Percentiles rank a stretch among this genome's conserved stretches.
Conservation (phyloP, 2,113 vertebrate genomes). For the Chamaea fasciata region DNA sequence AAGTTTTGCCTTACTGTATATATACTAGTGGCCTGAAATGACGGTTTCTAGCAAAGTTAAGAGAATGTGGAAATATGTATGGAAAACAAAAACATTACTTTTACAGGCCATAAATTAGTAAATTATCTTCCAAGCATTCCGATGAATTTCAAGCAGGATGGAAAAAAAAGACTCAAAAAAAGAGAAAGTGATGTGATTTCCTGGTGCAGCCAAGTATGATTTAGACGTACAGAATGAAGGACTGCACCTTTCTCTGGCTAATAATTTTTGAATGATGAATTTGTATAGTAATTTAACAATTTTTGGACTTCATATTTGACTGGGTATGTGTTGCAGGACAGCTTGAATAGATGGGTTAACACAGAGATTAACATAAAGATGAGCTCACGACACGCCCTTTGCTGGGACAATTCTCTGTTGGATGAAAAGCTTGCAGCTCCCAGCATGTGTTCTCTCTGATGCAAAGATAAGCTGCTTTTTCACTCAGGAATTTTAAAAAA, state of each 20-base stretch:
- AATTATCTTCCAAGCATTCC: not conserved
- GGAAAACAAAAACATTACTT: not conserved
- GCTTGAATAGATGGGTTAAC: not conserved
- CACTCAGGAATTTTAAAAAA: not conserved
- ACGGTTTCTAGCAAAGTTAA: not conserved
- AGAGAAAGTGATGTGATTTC: not conserved
- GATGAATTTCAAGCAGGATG: not conserved
- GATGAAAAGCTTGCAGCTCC: not conserved
- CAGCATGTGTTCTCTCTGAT: constrained; percentile 5
- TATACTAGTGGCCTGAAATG: not conserved
- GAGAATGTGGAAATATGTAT: not conserved
- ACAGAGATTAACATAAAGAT: constrained; percentile 12
- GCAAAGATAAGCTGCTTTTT: not conserved
- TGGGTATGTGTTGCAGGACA: not conserved
- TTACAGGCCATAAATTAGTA: not conserved
- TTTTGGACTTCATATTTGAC: not conserved
- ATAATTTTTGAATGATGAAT: not conserved
- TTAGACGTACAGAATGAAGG: not conserved
- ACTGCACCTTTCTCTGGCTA: not conserved
- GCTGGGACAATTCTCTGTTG: constrained; percentile 9
- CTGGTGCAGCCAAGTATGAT: not conserved
- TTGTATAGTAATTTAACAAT: not conserved
- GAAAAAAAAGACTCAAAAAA: not conserved
- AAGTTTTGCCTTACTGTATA: not conserved
- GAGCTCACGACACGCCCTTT: not conserved